phyloP scores from a whole-genome alignment of 1,140 invertebrate genomes.

The Drosophila pseudoananassae region DNA sequence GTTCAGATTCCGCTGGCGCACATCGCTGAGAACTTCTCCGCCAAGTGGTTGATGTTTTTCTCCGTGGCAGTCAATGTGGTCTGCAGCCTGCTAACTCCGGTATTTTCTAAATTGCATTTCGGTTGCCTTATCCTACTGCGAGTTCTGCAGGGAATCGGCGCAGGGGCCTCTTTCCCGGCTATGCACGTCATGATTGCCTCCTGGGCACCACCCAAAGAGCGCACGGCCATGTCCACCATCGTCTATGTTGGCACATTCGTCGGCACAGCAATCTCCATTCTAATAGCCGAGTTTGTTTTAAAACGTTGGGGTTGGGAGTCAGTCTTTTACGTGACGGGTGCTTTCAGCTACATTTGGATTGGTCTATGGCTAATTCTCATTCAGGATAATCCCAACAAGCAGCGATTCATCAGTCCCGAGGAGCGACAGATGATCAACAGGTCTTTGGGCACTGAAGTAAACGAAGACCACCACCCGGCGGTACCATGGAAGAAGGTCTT shows the following conservation, averaged over 20 bases:
- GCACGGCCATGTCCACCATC: constrained; percentile 88
- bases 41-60: constrained; percentile 93
- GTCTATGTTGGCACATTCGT: constrained; percentile 90
- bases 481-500: constrained; percentile 89
- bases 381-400: constrained; percentile 89
- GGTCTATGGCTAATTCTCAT: constrained; percentile 88
- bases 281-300: constrained; percentile 89
- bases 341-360: constrained; percentile 89
- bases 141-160: constrained; percentile 92
- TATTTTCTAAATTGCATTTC: constrained; percentile 87
- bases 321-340: constrained; percentile 92
- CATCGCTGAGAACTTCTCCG: constrained; percentile 90
- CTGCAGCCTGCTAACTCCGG: constrained; percentile 88
- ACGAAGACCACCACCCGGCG: constrained; percentile 84
- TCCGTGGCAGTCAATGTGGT: constrained; percentile 92
- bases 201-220: constrained; percentile 88
- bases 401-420: constrained; percentile 89
- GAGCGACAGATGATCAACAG: constrained; percentile 88
- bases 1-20: constrained; percentile 91
- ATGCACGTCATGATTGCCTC: constrained; percentile 89
- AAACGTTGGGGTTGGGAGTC: constrained; percentile 88
- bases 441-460: constrained; percentile 85
- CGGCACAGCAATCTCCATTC: constrained; percentile 90
- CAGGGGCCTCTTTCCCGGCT: constrained; percentile 91
- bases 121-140: constrained; percentile 87